Conservation (phyloP, 64 coral and sea anemone genomes). For the Dendrophyllia cribrosa region DNA sequence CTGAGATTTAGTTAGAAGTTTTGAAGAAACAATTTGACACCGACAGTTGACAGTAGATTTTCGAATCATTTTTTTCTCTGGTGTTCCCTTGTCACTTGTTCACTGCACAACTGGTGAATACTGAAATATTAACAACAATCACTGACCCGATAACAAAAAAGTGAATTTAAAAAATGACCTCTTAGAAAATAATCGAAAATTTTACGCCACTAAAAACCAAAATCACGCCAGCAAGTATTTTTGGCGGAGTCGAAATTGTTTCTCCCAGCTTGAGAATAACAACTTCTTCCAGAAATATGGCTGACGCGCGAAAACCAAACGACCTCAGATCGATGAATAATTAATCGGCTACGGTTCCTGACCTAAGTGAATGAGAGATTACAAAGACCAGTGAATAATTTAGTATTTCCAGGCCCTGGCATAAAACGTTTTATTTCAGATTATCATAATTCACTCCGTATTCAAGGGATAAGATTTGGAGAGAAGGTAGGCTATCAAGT, state of each 20-base stretch:
- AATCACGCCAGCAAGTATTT: neutral
- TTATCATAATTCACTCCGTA: constrained; percentile 47
- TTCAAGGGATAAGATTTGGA: constrained; percentile 12
- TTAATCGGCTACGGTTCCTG: constrained; percentile 29
- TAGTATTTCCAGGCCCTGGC: constrained; percentile 35
- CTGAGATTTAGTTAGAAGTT: too few relatives aligned
- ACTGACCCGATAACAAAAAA: neutral
- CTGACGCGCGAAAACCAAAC: constrained; percentile 26
- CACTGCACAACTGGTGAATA: constrained; percentile 34
- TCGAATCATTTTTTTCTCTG: constrained; percentile 1
- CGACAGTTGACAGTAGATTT: too few relatives aligned
- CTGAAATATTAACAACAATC: constrained; percentile 44
- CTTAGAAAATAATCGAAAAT: neutral
- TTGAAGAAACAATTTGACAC: too few relatives aligned
- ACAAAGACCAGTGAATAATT: constrained; percentile 52
- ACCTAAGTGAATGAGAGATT: constrained; percentile 39
- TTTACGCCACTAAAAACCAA: neutral
- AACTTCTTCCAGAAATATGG: neutral
- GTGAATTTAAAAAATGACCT: neutral
- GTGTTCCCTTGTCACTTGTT: constrained; percentile 45
- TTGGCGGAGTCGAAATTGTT: neutral
- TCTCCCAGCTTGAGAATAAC: neutral
- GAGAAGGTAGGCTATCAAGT: neutral
- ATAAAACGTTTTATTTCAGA: constrained; percentile 56
- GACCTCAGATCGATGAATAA: constrained; percentile 34